Conservation (phyloP, 2,113 vertebrate genomes). For the Rhadina sibilatrix region DNA sequence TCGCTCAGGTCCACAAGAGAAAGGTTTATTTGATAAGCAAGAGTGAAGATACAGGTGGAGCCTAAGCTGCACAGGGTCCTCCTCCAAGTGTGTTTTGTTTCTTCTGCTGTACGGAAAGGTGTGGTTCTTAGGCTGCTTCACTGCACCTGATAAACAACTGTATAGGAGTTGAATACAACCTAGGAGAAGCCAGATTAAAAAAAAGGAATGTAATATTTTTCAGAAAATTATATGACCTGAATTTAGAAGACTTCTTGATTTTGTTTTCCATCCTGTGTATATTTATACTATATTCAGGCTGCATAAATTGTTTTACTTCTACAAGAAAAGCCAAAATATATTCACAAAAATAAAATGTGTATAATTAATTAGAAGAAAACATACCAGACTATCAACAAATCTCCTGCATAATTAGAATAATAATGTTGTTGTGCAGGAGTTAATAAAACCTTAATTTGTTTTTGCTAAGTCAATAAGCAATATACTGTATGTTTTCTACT, state of each 20-base stretch:
- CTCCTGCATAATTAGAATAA: neutral
- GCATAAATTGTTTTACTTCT: neutral
- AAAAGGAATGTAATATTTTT: neutral
- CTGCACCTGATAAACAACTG: neutral
- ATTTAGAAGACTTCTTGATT: neutral
- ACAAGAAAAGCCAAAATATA: neutral
- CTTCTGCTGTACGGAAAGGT: neutral
- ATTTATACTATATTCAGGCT: neutral
- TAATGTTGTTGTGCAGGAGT: neutral
- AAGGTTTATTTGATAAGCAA: neutral
- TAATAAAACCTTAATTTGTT: neutral
- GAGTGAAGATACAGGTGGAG: neutral
- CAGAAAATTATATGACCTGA: neutral
- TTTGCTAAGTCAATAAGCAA: neutral
- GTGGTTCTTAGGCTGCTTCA: neutral
- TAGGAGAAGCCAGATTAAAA: neutral
- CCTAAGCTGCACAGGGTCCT: neutral
- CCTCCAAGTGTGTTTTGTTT: neutral
- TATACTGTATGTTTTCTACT: neutral
- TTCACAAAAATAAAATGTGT: neutral
- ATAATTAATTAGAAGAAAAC: neutral
- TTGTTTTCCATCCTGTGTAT: neutral
- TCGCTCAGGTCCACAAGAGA: neutral
- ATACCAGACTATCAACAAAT: neutral
- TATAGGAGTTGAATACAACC: rapidly evolving